Percentiles rank a stretch among this genome's conserved stretches.
phyloP scores from a whole-genome alignment of 2,797 vertebrate genomes.

The Ficedula albicollis region DNA sequence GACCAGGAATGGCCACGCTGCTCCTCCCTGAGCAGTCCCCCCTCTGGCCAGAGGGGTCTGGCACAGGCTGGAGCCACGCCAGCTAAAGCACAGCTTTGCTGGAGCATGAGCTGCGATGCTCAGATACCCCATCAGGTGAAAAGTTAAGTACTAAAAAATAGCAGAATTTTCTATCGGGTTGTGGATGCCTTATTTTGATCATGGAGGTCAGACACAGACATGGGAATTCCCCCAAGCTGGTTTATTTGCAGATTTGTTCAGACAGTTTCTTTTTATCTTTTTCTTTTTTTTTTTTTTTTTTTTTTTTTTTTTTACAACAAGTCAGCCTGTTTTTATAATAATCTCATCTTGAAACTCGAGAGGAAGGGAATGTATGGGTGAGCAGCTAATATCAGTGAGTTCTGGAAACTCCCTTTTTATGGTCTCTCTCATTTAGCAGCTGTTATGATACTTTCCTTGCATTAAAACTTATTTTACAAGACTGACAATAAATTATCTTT shows the following conservation, averaged over 20 bases:
- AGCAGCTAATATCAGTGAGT: slow-evolving; percentile 75
- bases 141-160: background rate
- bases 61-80: background rate
- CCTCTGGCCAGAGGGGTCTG: background rate
- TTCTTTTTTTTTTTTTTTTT: background rate
- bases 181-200: slow-evolving; percentile 54
- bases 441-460: slow-evolving; percentile 42
- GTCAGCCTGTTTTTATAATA: slow-evolving; percentile 65
- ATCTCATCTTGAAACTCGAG: slow-evolving; percentile 82
- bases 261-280: slow-evolving; percentile 41
- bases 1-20: background rate
- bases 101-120: rapidly evolving
- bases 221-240: slow-evolving; percentile 70
- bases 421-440: slow-evolving; percentile 59
- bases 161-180: background rate
- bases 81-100: background rate
- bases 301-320: slow-evolving; percentile 40
- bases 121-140: background rate
- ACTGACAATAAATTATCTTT: slow-evolving; percentile 28
- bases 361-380: slow-evolving; percentile 78
- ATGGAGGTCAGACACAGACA: slow-evolving; percentile 31
- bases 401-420: slow-evolving; percentile 83
- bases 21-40: background rate
- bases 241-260: slow-evolving; percentile 68
- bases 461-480: slow-evolving; percentile 56